Conservation (phyloP, 2,888 invertebrate species). For the Hemistola chrysoprasaria region DNA sequence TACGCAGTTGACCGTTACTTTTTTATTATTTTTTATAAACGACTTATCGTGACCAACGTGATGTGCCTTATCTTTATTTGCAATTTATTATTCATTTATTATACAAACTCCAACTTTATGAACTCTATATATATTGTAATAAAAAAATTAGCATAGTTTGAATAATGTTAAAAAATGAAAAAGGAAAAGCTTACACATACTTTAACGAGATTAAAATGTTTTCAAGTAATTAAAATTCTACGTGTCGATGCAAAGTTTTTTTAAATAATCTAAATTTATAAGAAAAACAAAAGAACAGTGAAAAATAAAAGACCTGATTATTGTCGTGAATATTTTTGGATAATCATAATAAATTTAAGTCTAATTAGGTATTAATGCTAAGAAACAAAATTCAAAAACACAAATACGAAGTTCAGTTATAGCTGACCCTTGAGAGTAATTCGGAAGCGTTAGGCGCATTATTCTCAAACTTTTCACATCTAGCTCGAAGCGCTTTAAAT, state of each 20-base stretch:
- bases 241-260: no score
- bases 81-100: conserved; percentile 9
- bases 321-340: background rate
- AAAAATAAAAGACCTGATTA: no score
- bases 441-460: conserved; percentile 18
- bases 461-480: conserved; percentile 30
- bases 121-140: background rate
- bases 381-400: conserved; percentile 21
- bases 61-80: conserved; percentile 26
- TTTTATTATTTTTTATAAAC: conserved; percentile 35
- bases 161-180: no score
- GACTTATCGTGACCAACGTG: conserved; percentile 30
- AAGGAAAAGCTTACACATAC: no score
- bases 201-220: no score
- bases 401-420: conserved; percentile 21
- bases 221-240: no score
- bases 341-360: conserved; percentile 1
- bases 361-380: conserved; percentile 9
- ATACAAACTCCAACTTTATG: background rate
- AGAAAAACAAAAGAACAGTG: no score
- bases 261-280: no score
- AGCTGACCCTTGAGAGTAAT: conserved; percentile 27
- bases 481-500: conserved; percentile 35
- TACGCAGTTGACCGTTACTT: conserved; percentile 32
- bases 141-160: no score